phyloP scores from a whole-genome alignment of 92 coral and sea anemone genomes.

The Zoanthus sociatus region DNA sequence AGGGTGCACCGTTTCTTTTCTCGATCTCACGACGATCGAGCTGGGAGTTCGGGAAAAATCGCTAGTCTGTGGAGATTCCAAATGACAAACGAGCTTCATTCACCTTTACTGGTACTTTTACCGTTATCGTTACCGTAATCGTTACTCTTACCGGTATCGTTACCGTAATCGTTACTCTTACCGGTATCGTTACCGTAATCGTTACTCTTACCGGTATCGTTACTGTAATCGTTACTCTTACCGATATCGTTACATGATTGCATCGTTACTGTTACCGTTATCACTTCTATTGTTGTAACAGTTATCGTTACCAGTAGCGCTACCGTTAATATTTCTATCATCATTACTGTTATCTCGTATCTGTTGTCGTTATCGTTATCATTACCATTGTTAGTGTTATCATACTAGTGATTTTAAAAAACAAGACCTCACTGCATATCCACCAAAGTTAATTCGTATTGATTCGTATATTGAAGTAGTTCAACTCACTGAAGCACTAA shows the following conservation, averaged over 20 bases:
- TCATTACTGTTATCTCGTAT: not conserved
- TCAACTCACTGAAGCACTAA: not conserved
- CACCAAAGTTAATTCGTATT: no score
- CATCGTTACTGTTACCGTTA: not conserved
- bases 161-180: not conserved
- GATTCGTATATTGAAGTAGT: not conserved
- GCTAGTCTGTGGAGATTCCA: no score
- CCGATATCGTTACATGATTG: not conserved
- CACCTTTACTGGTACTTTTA: not conserved
- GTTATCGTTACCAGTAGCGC: no score
- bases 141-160: not conserved
- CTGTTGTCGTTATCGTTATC: no score
- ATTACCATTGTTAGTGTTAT: not conserved
- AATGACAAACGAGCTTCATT: no score
- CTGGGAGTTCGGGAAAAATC: no score
- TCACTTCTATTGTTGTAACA: no score
- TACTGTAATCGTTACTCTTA: not conserved
- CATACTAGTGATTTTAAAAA: no score
- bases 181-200: not conserved
- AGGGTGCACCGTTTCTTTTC: no score
- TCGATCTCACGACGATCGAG: no score
- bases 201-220: not conserved
- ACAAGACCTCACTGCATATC: no score
- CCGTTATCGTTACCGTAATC: not conserved
- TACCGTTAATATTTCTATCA: not conserved